Conservation (phyloP, 2,113 vertebrate species). For the Saguinus imperator region DNA sequence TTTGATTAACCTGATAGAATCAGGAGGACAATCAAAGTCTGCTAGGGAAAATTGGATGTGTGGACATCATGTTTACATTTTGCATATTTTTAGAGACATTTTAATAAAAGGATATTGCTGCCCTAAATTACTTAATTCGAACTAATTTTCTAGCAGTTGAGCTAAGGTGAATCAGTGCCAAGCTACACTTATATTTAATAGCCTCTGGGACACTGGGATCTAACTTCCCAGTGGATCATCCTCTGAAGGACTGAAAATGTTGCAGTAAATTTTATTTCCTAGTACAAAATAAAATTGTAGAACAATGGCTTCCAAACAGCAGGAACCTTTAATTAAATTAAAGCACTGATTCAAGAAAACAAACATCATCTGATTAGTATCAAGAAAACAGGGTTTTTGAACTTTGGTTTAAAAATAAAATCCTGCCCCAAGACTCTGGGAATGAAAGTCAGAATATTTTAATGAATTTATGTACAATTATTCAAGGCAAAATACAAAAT, state of each 20-base stretch:
- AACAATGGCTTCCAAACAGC: constrained; percentile 67
- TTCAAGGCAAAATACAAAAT: constrained; percentile 6
- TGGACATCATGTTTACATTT: neutral
- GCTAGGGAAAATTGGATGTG: neutral
- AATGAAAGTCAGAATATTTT: constrained; percentile 25
- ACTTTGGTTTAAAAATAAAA: constrained; percentile 58
- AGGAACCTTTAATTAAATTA: constrained; percentile 76
- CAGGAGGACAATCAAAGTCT: neutral
- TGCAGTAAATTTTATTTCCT: constrained; percentile 57
- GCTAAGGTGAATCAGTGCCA: constrained; percentile 70
- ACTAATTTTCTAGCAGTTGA: constrained; percentile 65
- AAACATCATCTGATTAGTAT: constrained; percentile 22
- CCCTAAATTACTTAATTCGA: constrained; percentile 70
- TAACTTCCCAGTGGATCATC: constrained; percentile 35
- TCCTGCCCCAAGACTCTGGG: neutral
- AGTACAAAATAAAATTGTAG: constrained; percentile 44
- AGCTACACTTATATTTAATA: constrained; percentile 72
- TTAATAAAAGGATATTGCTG: constrained; percentile 3
- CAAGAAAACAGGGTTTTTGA: constrained; percentile 7
- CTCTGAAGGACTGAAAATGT: constrained; percentile 48
- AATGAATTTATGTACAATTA: constrained; percentile 25
- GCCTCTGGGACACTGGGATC: constrained; percentile 63
- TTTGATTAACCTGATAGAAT: neutral
- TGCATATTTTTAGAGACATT: neutral
- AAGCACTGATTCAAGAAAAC: constrained; percentile 62